Evolutionary conservation across 2,888 invertebrate species (phyloP), one percentile per base, ranked within the genome.

Genomic region (Clunio marinus): DNA sequence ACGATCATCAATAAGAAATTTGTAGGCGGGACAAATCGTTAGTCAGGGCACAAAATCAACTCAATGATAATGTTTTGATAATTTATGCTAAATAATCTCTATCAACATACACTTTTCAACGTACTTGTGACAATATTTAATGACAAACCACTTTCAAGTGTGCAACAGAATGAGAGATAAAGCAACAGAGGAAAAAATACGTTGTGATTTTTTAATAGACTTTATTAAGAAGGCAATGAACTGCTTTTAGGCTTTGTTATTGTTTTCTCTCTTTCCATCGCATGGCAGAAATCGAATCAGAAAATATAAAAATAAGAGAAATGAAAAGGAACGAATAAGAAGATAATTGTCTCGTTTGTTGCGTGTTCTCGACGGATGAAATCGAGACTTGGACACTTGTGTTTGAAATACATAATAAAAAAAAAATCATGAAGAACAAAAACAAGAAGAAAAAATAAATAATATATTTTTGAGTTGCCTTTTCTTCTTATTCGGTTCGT

Each of bases 321-420:
- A 13, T 13, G 51, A 3, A 51, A 51, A 32, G 5, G 51, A 46
- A 37, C 45, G 25, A 46, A 63, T 17, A 63, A 63, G 45, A 63
- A 37, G 63, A 63, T 63, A 41, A 41, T 45, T 63, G 63, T 63
- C 63, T 63, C 63, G 45, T 17, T 63, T 17, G 45, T 63, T 63
- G 63, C 63, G 63, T 63, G 63, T 41, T 63, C 46, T 37, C 45
- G 13, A 46, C 41, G 37, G 63, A 63, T 63, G 63, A 63, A 63
- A 63, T 63, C 63, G 63, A 63, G 63, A 45, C 63, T 63, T 63
- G 63, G 41, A 63, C 63, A 63, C 63, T 63, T 63, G 63, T 63
- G 63, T 59, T 59, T 62, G 62, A 24, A 13, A 37, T 37, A 51
- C 2, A 51, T 51, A 51, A 51, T n/a, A n/a, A n/a, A n/a, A n/a